These are phyloP conservation scores for Antennarius maculatus DNA, from an alignment of 2,797 vertebrate genomes.

Conservation along the genomic window DNA sequence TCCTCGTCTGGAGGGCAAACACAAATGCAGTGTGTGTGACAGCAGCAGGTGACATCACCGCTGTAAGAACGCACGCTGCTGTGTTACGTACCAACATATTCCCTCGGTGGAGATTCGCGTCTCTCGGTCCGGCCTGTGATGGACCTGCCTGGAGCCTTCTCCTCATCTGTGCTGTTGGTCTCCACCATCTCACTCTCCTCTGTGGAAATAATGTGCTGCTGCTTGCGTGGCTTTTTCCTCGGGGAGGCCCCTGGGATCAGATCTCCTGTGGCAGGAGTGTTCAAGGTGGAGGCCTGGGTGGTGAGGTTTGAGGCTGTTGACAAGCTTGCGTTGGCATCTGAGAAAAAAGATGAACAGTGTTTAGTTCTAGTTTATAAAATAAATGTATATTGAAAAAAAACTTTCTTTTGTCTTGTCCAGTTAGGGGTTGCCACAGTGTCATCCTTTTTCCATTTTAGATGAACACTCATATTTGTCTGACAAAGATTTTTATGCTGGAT, in stretches of 20 bases:
- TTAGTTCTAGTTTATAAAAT: background rate
- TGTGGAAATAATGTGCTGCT: constrained; percentile 97
- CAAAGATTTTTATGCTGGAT: no score
- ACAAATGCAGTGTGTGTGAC: background rate
- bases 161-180: constrained; percentile 98
- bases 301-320: constrained; percentile 79
- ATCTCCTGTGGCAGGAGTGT: constrained; percentile 83
- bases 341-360: background rate
- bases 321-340: constrained; percentile 81
- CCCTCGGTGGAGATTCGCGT: constrained; percentile 93
- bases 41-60: background rate
- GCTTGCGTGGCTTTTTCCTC: constrained; percentile 97
- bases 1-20: constrained; percentile 88
- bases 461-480: no score
- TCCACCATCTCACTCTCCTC: constrained; percentile 99
- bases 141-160: constrained; percentile 88
- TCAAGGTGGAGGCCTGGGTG: constrained; percentile 84
- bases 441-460: no score
- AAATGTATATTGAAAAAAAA: no score
- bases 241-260: constrained; percentile 94
- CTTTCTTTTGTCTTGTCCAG: no score
- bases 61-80: background rate
- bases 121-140: constrained; percentile 89
- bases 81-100: constrained; percentile 91
- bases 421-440: no score